These are phyloP conservation scores for Spilarctia lutea DNA, from an alignment of 2,888 invertebrate genomes.

Conservation along the genomic window DNA sequence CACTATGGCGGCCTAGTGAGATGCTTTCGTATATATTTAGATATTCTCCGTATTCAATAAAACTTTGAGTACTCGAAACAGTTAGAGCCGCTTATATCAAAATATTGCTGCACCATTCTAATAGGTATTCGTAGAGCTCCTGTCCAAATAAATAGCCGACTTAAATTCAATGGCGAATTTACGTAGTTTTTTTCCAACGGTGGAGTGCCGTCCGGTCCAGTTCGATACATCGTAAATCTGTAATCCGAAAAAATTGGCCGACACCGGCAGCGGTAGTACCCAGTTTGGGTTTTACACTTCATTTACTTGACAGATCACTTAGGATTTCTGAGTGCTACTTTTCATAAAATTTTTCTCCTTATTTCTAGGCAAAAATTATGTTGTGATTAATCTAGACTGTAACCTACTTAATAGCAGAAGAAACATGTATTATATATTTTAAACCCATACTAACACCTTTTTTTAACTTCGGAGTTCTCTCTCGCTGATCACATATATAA, in stretches of 20 bases:
- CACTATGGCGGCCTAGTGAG: no score
- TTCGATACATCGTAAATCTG: constrained; percentile 70
- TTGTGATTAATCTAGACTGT: neutral
- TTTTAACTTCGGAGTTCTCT: no score
- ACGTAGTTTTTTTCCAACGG: constrained; percentile 57
- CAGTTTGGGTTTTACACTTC: constrained; percentile 66
- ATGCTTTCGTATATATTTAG: no score
- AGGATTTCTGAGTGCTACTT: constrained; percentile 36
- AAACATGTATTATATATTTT: no score
- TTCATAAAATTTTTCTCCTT: constrained; percentile 2
- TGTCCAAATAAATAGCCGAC: constrained; percentile 54
- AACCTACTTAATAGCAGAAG: neutral
- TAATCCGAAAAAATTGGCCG: constrained; percentile 77
- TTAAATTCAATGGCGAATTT: constrained; percentile 58
- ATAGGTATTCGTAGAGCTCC: constrained; percentile 15
- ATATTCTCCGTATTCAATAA: neutral
- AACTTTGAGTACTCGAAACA: neutral
- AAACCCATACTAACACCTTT: no score
- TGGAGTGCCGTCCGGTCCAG: constrained; percentile 56
- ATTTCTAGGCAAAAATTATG: neutral
- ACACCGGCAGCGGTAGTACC: constrained; percentile 36
- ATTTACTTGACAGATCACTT: constrained; percentile 66
- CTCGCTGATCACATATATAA: no score
- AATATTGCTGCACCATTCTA: constrained; percentile 8
- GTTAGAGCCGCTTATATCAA: neutral